Evolutionary conservation across 2,888 invertebrate species (phyloP), one percentile per base, ranked within the genome.

Genomic region (Brachylomia viminalis): DNA sequence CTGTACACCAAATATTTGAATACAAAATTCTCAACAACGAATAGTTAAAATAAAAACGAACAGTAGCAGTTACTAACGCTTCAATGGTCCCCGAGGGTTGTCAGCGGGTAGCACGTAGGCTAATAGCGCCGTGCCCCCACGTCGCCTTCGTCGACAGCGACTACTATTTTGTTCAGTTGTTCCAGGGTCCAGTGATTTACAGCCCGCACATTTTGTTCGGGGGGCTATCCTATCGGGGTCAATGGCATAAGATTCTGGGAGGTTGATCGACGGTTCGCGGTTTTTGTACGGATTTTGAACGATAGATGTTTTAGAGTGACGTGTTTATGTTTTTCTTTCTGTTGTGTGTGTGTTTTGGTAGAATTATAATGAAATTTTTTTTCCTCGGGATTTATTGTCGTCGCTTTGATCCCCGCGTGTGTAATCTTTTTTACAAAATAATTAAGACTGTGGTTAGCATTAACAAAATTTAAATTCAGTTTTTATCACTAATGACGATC

Each of bases 111-210:
- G 75, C 80, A 88, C 88, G 89, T 87, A 87, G 86, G 87, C 86
- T 88, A 89, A 92, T 89, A 87, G 88, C 83, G 83, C 80, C 91
- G 86, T 87, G 89, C 87, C 88, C 88, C 90, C 92, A 90, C 92
- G 92, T 91, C 79, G 87, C 87, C 84, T 88, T 90, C 89, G 90
- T 87, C 69, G 69, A 69, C 47, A 65, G 47, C 58, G 23, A 56
- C 83, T 87, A 86, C 86, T 88, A 89, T 90, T 91, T 89, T 88
- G 90, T 90, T 88, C 87, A 82, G 82, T 75, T 86, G 83, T 85
- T 79, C 64, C 84, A 64, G 75, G 72, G 76, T 71, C 69, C 68
- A 71, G 89, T 93, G 92, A 94, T 94, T 93, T 93, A 93, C 89
- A 78, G 86, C 77, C 84, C 88, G 90, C 87, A 89, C 91, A 91